These are phyloP conservation scores for Alcis repandata DNA, from an alignment of 2,888 invertebrate species.

Conservation along the genomic window DNA sequence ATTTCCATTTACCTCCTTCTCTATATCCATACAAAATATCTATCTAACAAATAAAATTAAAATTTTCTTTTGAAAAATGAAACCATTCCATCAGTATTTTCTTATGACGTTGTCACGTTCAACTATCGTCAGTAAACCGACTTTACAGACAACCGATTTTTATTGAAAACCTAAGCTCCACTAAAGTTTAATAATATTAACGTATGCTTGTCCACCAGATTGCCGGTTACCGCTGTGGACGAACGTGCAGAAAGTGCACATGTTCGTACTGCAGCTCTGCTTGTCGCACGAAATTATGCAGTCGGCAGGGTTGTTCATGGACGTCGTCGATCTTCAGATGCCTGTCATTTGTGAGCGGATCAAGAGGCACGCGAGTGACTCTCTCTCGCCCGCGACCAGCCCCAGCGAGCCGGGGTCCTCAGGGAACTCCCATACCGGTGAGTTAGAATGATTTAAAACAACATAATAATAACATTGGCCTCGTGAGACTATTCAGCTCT, in stretches of 20 bases:
- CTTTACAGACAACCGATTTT: no score
- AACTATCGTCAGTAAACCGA: no score
- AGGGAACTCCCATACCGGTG: background rate
- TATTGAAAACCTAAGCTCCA: no score
- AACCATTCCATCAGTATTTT: no score
- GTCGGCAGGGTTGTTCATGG: constrained; percentile 45
- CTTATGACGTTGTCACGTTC: no score
- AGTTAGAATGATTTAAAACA: background rate
- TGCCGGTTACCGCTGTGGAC: constrained; percentile 69
- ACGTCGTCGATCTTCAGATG: constrained; percentile 59
- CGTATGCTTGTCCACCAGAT: constrained; percentile 49
- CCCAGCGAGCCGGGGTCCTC: background rate
- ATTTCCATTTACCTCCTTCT: no score
- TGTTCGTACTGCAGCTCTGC: constrained; percentile 57
- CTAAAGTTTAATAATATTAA: no score
- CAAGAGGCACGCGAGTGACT: background rate
- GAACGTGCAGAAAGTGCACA: constrained; percentile 58
- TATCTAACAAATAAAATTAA: no score
- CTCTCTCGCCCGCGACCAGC: background rate
- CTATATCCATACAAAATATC: no score
- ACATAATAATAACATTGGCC: no score
- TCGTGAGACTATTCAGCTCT: no score
- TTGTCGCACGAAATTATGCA: constrained; percentile 41
- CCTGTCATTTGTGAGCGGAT: constrained; percentile 51
- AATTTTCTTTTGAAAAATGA: no score